A percentile compares a stretch with the other conserved stretches of the same genome.
phyloP scores from a whole-genome alignment of 1,140 invertebrate species.

The Neotoxoptera formosana region DNA sequence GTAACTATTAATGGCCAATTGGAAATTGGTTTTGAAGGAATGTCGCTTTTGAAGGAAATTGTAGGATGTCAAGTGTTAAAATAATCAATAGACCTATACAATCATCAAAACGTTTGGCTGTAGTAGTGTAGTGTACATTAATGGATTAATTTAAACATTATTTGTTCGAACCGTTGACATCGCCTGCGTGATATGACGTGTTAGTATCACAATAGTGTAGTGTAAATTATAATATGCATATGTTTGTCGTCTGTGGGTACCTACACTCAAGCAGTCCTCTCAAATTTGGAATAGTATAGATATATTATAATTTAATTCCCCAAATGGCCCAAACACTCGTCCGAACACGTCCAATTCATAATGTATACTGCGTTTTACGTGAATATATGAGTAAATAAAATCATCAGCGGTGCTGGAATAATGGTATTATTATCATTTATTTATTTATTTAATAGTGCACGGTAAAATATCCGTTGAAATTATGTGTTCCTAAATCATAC shows the following conservation, averaged over 20 bases:
- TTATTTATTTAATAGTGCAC: not conserved
- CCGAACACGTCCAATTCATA: not conserved
- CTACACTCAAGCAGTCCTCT: not conserved
- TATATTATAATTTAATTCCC: not conserved
- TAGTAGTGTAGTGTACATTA: not conserved
- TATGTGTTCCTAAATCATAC: not conserved
- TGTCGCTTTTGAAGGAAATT: no score
- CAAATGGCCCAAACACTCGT: not conserved
- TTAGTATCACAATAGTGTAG: not conserved
- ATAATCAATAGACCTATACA: not conserved
- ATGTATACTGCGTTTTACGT: not conserved
- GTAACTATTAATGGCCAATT: not conserved
- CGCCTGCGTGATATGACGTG: not conserved
- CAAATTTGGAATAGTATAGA: not conserved
- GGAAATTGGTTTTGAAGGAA: not conserved
- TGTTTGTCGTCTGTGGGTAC: not conserved
- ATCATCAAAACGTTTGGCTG: not conserved
- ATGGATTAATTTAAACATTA: not conserved
- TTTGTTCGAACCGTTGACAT: constrained; percentile 6
- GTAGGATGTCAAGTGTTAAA: not conserved
- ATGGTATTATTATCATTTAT: not conserved
- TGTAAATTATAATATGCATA: not conserved
- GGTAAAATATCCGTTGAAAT: not conserved
- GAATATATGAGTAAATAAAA: not conserved
- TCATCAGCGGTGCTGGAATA: not conserved